Base-by-base conservation (phyloP, 1,140 invertebrate species). In the Drosophila lacteicornis region DNA sequence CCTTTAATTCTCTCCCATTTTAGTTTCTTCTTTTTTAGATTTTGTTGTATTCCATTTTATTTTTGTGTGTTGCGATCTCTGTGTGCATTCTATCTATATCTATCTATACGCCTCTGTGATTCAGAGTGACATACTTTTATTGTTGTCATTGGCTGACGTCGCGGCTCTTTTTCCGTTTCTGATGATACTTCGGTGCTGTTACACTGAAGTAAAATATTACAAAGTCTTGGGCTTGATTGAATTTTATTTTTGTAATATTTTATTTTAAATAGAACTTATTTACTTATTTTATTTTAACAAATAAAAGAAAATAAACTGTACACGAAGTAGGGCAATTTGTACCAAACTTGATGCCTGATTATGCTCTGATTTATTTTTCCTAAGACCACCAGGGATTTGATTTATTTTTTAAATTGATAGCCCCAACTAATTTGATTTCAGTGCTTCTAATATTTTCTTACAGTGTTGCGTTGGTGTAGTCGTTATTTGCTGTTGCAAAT, bases 121-220 rank as follows among this genome's bases (percentile, higher is more conserved):
- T 85, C 82, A 82, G 79, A 62, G 57, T 85, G 82, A 85, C 82
- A 86, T 50, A 85, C 75, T 85, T 85, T 86, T 85, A 79, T 82
- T 83, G 75, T 82, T 82, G 80, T 82, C 81, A 84, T 76, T 79
- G 76, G 70, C 81, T 79, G 80, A 66, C 74, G 67, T 70, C 38
- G 62, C 60, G 17, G 47, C 33, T 62, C 49, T 57, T 56, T 69
- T 47, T 40, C 30, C n/a, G 27, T 58, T 61, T 38, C 25, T 57
- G 27, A 30, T 43, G 46, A 22, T 17, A 27, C 43, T 38, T 53
- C n/a, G 12, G 22, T 53, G 50, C 47, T 67, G 58, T 5, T 40
- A 13, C 53, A 55, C 53, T 55, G 33, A 15, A 22, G 22, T 15
- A 3, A 55, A 55, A 22, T 55, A 0, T 11, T 9, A 19, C 6